Evolutionary conservation across 1,140 invertebrate species (phyloP).

Genomic region (Reticulitermes speratus): DNA sequence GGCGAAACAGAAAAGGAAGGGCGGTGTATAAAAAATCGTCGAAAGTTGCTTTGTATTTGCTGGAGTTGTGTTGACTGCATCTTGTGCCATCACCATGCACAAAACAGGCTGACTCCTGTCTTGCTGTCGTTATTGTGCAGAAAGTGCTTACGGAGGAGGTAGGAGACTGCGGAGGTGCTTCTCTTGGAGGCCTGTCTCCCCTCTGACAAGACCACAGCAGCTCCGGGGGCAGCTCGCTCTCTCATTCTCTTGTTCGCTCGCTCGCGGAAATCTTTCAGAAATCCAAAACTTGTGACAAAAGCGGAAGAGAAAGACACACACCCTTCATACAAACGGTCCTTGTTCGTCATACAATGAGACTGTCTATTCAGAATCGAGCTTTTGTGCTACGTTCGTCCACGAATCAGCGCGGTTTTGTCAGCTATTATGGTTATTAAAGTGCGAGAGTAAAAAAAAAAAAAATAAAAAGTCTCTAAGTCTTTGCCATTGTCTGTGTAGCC

Average conservation of each 20-base stretch:
- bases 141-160: neutral
- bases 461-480: constrained; percentile 24
- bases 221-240: neutral
- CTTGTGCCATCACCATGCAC: neutral
- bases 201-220: neutral
- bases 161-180: neutral
- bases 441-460: neutral
- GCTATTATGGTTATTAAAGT: constrained; percentile 31
- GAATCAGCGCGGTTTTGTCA: constrained; percentile 29
- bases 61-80: neutral
- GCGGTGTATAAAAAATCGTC: neutral
- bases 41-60: constrained; percentile 18
- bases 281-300: constrained; percentile 19
- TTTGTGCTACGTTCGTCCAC: constrained; percentile 28
- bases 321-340: neutral
- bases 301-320: constrained; percentile 17
- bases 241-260: neutral
- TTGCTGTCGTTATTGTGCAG: constrained; percentile 11
- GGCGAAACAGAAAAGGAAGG: neutral
- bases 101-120: neutral
- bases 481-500: constrained; percentile 27
- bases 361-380: constrained; percentile 23
- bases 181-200: neutral
- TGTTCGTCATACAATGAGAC: constrained; percentile 25
- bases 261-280: constrained; percentile 15